These are phyloP conservation scores for Oikopleura dioica DNA, from an alignment of 23 tunicate species.

Conservation along the genomic window DNA sequence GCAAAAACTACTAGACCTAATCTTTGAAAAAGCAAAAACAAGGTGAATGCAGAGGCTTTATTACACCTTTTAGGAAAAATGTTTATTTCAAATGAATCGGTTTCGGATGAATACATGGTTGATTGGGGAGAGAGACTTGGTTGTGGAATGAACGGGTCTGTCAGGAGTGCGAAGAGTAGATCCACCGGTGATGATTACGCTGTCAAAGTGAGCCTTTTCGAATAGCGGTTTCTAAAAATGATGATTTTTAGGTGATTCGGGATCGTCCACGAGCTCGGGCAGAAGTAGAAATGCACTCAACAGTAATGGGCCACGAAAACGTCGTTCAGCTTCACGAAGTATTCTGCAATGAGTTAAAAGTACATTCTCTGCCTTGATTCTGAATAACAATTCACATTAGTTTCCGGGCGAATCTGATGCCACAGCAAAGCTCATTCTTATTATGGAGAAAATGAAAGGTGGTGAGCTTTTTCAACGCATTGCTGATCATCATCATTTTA, in stretches of 20 bases:
- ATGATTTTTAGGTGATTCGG: too few relatives aligned
- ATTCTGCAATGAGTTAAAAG: slow-evolving; percentile 52
- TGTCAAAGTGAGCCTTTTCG: too few relatives aligned
- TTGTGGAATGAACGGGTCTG: slow-evolving; percentile 88
- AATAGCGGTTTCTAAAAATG: too few relatives aligned
- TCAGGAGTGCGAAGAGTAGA: slow-evolving; percentile 64
- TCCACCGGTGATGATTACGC: slow-evolving; percentile 87
- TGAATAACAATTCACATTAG: too few relatives aligned
- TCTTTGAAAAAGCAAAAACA: too few relatives aligned
- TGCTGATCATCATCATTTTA: slow-evolving; percentile 66
- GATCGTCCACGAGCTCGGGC: slow-evolving; percentile 85
- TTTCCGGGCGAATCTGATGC: slow-evolving; percentile 98
- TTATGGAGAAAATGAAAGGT: slow-evolving; percentile 88
- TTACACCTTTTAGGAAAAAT: too few relatives aligned
- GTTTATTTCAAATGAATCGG: slow-evolving; percentile 19
- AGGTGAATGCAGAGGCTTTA: too few relatives aligned
- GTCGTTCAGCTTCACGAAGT: slow-evolving; percentile 85
- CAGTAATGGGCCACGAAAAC: slow-evolving; percentile 67
- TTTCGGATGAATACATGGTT: slow-evolving; percentile 82
- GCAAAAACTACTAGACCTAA: too few relatives aligned
- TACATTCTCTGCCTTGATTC: too few relatives aligned
- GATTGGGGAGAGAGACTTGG: slow-evolving; percentile 89
- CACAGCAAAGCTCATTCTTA: slow-evolving; percentile 34
- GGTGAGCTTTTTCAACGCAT: slow-evolving; percentile 81
- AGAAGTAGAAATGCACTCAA: slow-evolving; percentile 87